A percentile compares a stretch with the other conserved stretches of the same genome.
Conservation (phyloP, 1,140 invertebrate species). For the Paracyclopina nana region DNA sequence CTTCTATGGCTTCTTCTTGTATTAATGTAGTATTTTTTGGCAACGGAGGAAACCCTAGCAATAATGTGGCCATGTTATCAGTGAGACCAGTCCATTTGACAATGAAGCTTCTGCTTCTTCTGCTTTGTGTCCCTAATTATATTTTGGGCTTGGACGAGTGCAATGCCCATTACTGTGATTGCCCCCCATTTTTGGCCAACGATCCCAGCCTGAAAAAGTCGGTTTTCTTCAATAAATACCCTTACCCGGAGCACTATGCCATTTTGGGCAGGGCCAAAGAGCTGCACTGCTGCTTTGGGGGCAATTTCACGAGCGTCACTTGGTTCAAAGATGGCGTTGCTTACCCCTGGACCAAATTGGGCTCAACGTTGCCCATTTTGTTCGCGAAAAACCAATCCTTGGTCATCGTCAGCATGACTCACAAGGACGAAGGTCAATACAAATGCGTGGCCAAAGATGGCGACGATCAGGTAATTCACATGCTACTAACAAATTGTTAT, state of each 20-base stretch:
- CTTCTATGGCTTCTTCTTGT: too few species aligned
- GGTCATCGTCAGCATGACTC: neutral
- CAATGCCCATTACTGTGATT: neutral
- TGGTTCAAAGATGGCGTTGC: conserved; percentile 1
- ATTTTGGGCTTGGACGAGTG: too few species aligned
- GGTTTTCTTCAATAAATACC: conserved; percentile 2
- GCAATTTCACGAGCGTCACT: neutral
- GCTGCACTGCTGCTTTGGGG: conserved; percentile 3
- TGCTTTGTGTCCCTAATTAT: too few species aligned
- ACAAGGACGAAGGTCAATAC: neutral
- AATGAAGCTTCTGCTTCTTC: too few species aligned
- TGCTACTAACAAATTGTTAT: too few species aligned
- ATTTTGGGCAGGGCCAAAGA: conserved; percentile 1
- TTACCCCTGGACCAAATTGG: neutral
- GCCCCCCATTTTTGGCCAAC: neutral
- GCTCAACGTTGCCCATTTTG: conserved; percentile 2
- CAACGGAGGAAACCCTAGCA: too few species aligned
- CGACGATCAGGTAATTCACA: neutral
- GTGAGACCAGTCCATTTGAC: too few species aligned
- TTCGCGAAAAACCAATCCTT: neutral
- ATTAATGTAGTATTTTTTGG: too few species aligned
- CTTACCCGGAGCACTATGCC: conserved; percentile 1
- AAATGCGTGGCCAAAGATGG: conserved; percentile 1
- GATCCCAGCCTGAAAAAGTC: neutral
- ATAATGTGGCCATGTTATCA: too few species aligned